These are phyloP conservation scores for Notolabrus celidotus DNA, from an alignment of 2,797 vertebrate genomes.

Conservation along the genomic window DNA sequence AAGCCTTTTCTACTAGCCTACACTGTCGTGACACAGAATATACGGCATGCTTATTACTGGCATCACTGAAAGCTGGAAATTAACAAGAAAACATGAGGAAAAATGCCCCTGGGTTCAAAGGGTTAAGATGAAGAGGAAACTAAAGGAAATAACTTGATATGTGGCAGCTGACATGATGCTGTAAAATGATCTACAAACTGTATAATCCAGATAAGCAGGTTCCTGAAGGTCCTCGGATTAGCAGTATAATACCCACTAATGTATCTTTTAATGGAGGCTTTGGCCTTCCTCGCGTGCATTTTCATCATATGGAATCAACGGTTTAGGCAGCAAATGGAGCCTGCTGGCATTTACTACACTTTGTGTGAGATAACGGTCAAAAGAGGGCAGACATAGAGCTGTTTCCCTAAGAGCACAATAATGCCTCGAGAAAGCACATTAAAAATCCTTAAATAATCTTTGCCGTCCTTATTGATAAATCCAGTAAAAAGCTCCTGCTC, in stretches of 20 bases:
- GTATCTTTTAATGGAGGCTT: conserved; percentile 76
- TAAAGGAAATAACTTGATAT: conserved; percentile 35
- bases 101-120: conserved; percentile 8
- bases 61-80: conserved; percentile 3
- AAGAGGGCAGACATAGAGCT: conserved; percentile 19
- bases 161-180: conserved; percentile 30
- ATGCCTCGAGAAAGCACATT: conserved; percentile 34
- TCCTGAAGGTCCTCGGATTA: conserved; percentile 75
- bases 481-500: conserved; percentile 24
- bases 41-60: neutral
- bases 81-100: conserved; percentile 7
- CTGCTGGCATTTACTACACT: conserved; percentile 10
- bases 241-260: conserved; percentile 80
- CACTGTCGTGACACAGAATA: neutral
- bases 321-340: conserved; percentile 45
- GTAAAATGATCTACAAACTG: conserved; percentile 66
- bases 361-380: conserved; percentile 30
- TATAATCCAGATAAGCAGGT: conserved; percentile 81
- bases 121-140: conserved; percentile 14
- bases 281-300: conserved; percentile 27
- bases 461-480: neutral
- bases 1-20: neutral
- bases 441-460: conserved; percentile 21
- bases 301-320: conserved; percentile 62
- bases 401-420: conserved; percentile 25